Evolutionary conservation across 64 coral and sea anemone genomes (phyloP).

Genomic region (Actinia equina): DNA sequence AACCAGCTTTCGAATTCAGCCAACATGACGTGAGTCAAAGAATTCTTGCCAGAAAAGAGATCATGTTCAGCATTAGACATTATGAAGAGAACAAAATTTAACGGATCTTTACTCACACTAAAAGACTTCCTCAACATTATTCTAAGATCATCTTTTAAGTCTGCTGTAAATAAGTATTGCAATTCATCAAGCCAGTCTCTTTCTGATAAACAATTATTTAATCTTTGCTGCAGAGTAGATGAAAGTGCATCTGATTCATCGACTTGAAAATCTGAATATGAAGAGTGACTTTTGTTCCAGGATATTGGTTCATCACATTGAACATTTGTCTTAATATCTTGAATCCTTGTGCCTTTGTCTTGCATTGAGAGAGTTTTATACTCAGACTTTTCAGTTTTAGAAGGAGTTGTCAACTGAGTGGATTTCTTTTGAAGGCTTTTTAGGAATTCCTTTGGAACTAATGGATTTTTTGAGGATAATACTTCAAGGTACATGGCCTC

Average conservation of each 20-base stretch:
- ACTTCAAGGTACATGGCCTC: not conserved
- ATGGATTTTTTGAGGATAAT: not conserved
- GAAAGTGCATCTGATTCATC: not conserved
- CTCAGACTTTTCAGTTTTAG: not conserved
- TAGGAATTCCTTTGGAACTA: constrained; percentile 36
- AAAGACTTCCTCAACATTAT: constrained; percentile 47
- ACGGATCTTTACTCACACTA: constrained; percentile 36
- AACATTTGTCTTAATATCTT: not conserved
- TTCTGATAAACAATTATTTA: constrained; percentile 28
- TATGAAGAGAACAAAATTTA: constrained; percentile 76
- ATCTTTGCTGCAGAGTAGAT: not conserved
- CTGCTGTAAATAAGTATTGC: constrained; percentile 59
- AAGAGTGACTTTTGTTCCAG: not conserved
- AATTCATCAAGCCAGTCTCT: constrained; percentile 73
- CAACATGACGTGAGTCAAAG: constrained; percentile 67
- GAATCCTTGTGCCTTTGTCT: not conserved
- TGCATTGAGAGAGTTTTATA: not conserved
- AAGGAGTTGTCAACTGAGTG: not conserved
- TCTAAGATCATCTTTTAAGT: constrained; percentile 55
- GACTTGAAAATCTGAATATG: not conserved
- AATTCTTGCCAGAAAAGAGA: constrained; percentile 81
- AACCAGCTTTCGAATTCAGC: constrained; percentile 84
- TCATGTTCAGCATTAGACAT: constrained; percentile 73
- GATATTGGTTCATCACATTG: not conserved
- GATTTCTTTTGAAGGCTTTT: constrained; percentile 22